phyloP scores from a whole-genome alignment of 2,888 invertebrate species.

The Pantelozetes paolii region DNA sequence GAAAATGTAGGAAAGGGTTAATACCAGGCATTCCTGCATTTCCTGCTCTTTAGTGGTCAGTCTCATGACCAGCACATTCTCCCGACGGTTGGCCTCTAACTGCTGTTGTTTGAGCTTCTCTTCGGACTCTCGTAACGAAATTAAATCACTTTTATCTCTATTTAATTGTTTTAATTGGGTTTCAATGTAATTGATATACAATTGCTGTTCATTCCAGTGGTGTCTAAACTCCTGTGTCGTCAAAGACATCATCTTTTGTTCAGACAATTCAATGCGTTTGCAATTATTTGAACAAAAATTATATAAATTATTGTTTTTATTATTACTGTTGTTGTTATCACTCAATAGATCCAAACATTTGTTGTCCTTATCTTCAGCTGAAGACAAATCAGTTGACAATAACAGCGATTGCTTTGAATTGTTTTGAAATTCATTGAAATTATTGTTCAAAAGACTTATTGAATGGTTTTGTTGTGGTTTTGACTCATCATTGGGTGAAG shows the following conservation, averaged over 20 bases:
- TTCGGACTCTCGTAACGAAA: conserved; percentile 56
- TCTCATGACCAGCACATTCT: conserved; percentile 84
- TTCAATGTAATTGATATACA: conserved; percentile 67
- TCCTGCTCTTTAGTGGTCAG: conserved; percentile 94
- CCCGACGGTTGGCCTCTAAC: conserved; percentile 78
- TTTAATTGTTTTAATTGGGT: conserved; percentile 30
- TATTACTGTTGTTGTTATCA: conserved; percentile 9
- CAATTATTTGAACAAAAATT: conserved; percentile 4
- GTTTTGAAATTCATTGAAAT: neutral
- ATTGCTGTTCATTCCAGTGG: conserved; percentile 68
- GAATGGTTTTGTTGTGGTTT: conserved; percentile 17
- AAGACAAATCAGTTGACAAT: neutral
- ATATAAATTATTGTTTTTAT: conserved; percentile 11
- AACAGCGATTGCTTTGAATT: neutral
- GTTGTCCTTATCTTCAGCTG: neutral
- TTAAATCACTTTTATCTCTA: conserved; percentile 35
- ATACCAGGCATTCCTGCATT: conserved; percentile 90
- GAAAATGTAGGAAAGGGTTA: conserved; percentile 51
- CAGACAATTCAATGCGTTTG: conserved; percentile 23
- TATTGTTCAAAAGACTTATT: neutral
- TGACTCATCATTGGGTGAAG: conserved; percentile 9
- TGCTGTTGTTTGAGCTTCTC: conserved; percentile 75
- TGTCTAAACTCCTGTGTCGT: conserved; percentile 44
- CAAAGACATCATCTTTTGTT: conserved; percentile 27
- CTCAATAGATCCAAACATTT: conserved; percentile 7